Percentiles rank a stretch among this genome's conserved stretches.
These are phyloP conservation scores for Philopotamus ludificatus DNA, from an alignment of 1,140 invertebrate genomes.

Conservation along the genomic window DNA sequence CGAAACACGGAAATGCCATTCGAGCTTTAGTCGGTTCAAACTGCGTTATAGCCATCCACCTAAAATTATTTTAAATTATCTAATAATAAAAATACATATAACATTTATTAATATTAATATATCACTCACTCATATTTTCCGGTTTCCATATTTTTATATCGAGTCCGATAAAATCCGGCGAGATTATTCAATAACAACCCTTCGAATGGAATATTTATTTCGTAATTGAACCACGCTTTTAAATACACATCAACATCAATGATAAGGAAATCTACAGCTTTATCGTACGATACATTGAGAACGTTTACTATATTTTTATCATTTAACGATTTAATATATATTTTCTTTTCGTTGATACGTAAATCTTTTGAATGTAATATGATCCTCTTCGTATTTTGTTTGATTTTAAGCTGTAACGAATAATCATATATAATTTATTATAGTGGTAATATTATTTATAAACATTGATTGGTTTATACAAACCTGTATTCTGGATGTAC, in stretches of 20 bases:
- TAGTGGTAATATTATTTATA: background rate
- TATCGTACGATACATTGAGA: slow-evolving; percentile 50
- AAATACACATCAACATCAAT: slow-evolving; percentile 58
- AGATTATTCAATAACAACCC: slow-evolving; percentile 64
- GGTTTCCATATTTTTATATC: slow-evolving; percentile 66
- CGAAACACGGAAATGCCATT: slow-evolving; percentile 92
- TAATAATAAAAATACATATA: slow-evolving; percentile 27
- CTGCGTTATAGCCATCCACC: slow-evolving; percentile 82
- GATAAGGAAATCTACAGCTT: slow-evolving; percentile 66
- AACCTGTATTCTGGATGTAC: slow-evolving; percentile 60
- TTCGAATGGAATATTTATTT: slow-evolving; percentile 64
- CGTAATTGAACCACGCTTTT: slow-evolving; percentile 57
- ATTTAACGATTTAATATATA: slow-evolving; percentile 47
- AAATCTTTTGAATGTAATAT: slow-evolving; percentile 68
- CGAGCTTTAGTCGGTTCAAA: slow-evolving; percentile 87
- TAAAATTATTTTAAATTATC: no score
- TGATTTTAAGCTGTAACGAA: slow-evolving; percentile 54
- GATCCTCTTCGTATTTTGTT: slow-evolving; percentile 62
- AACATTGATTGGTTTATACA: background rate
- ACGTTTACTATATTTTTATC: slow-evolving; percentile 37
- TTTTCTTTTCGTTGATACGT: slow-evolving; percentile 51
- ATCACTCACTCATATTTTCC: slow-evolving; percentile 63
- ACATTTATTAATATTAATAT: background rate
- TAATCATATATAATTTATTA: background rate
- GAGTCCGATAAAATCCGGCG: slow-evolving; percentile 79